phyloP scores from a whole-genome alignment of 2,113 vertebrate genomes.

The Cebus imitator region DNA sequence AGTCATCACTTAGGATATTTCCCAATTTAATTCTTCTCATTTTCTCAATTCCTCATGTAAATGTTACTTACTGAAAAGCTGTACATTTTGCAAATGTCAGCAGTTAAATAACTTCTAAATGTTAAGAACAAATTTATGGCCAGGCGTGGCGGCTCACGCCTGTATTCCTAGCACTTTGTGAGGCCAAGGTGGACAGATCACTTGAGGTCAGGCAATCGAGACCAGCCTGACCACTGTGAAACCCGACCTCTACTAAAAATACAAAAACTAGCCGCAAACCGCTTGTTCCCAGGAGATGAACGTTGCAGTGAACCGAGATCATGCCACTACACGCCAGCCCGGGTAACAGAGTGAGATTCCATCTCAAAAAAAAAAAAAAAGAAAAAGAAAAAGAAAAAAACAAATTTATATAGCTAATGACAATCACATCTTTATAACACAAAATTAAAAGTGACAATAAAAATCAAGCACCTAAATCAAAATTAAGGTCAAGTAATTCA shows the following conservation, averaged over 20 bases:
- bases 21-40: neutral
- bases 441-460: slow-evolving; percentile 40
- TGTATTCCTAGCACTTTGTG: no score
- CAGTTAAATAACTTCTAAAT: slow-evolving; percentile 25
- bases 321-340: no score
- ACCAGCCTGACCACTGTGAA: no score
- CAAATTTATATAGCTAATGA: slow-evolving; percentile 45
- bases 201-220: no score
- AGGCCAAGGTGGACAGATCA: no score
- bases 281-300: no score
- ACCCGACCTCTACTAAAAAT: no score
- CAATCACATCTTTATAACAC: slow-evolving; percentile 33
- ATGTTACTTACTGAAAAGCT: slow-evolving; percentile 27
- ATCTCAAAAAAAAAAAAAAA: no score
- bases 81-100: neutral
- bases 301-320: no score
- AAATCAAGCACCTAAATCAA: slow-evolving; percentile 33
- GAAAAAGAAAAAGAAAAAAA: neutral
- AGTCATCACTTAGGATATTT: slow-evolving; percentile 13
- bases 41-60: neutral
- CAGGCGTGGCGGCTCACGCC: fast-evolving
- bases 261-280: no score
- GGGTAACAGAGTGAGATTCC: no score
- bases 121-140: slow-evolving; percentile 43
- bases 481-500: neutral